phyloP scores from a whole-genome alignment of 2,888 invertebrate species.

The Nymphalis polychloros region DNA sequence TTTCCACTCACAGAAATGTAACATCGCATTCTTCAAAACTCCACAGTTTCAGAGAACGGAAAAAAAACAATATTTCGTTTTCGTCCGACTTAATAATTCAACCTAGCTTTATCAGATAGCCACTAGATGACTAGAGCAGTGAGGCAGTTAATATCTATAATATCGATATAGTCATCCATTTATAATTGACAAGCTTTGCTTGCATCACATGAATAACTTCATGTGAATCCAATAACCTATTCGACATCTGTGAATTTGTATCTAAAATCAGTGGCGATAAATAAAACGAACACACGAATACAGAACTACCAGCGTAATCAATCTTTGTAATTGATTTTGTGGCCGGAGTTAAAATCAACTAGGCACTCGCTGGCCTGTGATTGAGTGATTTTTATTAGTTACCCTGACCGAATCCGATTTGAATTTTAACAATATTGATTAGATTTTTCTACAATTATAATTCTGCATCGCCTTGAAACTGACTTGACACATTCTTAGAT shows the following conservation, averaged over 20 bases:
- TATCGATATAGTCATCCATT: too few relatives aligned
- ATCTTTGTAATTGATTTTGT: conserved; percentile 35
- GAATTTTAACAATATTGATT: background rate
- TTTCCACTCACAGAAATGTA: too few relatives aligned
- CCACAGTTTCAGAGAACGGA: too few relatives aligned
- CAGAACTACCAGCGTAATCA: conserved; percentile 8
- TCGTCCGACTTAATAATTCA: too few relatives aligned
- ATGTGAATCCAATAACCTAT: background rate
- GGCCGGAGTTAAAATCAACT: conserved; percentile 21
- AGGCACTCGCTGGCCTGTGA: conserved; percentile 12
- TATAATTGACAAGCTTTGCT: background rate
- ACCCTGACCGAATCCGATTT: background rate
- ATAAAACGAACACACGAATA: conserved; percentile 3
- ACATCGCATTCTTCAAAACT: too few relatives aligned
- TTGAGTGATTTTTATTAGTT: conserved; percentile 18
- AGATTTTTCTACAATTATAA: background rate
- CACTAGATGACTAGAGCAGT: too few relatives aligned
- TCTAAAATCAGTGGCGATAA: conserved; percentile 1
- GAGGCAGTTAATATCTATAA: too few relatives aligned
- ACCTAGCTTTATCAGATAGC: too few relatives aligned
- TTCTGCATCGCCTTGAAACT: too few relatives aligned
- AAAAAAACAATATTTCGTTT: too few relatives aligned
- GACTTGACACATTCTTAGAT: too few relatives aligned
- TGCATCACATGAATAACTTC: background rate
- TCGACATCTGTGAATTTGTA: conserved; percentile 1